Base-by-base conservation (phyloP, 2,888 invertebrate species). In the Podotricha telesiphe region DNA sequence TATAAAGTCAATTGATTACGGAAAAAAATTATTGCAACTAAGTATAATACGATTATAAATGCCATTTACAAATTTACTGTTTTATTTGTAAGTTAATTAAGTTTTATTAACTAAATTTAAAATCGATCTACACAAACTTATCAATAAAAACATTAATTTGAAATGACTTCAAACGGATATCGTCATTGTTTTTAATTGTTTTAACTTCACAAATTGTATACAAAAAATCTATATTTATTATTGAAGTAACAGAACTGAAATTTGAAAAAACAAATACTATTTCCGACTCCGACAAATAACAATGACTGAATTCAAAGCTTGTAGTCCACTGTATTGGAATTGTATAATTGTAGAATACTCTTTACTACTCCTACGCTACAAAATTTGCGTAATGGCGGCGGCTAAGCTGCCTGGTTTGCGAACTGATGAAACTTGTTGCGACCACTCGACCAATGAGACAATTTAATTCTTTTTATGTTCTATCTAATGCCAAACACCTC, bases 61-160 rank as follows among this genome's bases (percentile, higher is more conserved):
- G 59, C 59, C 59, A 59, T 59, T 59, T 45, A 11, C 45, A 59
- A 22, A 59, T 59, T 28, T 22, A 20, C 50, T 50, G 5, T 20
- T 13, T 50, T 22, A 50, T 59, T 45, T 20, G 11, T n/a, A 28
- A 28, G 28, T 58, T 13, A 56, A 22, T 17, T 45, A 59, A 59
- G 59, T 22, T 42, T 59, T 42, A 59, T 34, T 4, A n/a, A 45
- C 11, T 42, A 59, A 3, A 15, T 8, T 59, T 59, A 34, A n/a
- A 15, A 42, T 22, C 10, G 28, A 5, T 28, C 6, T 28, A 28
- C n/a, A n/a, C n/a, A 28, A 28, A 5, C 28, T 37, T 37, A 37
- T 37, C 8, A 37, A 28, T 10, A 37, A 8, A 37, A 37, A 37
- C 37, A 8, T 37, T 10, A 37, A 8, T 7, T 6, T 53, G 28